Base-by-base conservation (phyloP, 35 echinoderm and acorn worm genomes). In the Apostichopus japonicus region DNA sequence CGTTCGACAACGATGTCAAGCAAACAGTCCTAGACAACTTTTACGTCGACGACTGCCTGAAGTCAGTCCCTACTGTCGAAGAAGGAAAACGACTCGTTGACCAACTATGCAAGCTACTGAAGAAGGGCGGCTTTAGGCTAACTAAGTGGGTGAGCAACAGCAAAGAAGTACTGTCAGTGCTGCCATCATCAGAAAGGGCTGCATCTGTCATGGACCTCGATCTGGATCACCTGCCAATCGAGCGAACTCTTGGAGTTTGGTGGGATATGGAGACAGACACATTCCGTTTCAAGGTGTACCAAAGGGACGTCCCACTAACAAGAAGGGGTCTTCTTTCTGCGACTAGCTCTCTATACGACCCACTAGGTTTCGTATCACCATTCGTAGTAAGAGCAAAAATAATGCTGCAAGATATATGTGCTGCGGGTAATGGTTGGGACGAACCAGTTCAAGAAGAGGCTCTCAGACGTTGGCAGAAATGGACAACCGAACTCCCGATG, bases 31-130 rank as follows among this genome's bases (percentile, higher is more conserved):
- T 91, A 10, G 53, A 91, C 4, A 96, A 93, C 55, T 93, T 96
- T 79, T 96, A 93, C 24, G 92, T 96, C 0, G 95, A 96, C 21
- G 92, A 96, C 58, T 91, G 57, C 58, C 65, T 96, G 53, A 90
- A 65, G 44, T 90, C 95, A 0, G 87, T 93, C 24, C 23, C 86
- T 14, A 93, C 81, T 4, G 55, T 70, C n/a, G 67, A 91, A 77
- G 92, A 96, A 86, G 95, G 71, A 91, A 91, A 67, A 55, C 70
- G 25, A 8, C 92, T 96, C 10, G 55, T 93, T 24, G 56, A 59
- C 13, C 56, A 92, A n/a, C 63, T 93, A 62, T 65, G 86, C 23
- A 22, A 96, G 17, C 1, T 91, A 16, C 77, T 90, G 8, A 83
- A 90, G 77, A 90, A 75, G 72, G 94, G 94, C 65, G 90, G 90